Base-by-base conservation (phyloP, 2,888 invertebrate genomes). In the Athrips mouffetella region DNA sequence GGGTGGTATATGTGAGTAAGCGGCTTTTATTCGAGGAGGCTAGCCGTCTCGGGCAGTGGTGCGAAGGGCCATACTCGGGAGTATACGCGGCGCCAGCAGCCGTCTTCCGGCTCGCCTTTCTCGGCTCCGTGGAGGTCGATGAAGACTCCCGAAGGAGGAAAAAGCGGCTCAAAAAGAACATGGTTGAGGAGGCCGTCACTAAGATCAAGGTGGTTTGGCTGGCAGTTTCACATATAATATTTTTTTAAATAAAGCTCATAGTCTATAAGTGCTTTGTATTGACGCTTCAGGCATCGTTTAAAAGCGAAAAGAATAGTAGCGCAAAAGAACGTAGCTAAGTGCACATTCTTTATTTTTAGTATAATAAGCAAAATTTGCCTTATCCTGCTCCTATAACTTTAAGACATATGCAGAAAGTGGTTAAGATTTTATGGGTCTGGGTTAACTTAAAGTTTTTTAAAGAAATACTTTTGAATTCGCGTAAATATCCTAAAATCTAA, bases 101-200 rank as follows among this genome's bases (percentile, higher is more conserved):
- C 62, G 93, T 94, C 77, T 95, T 94, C 91, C 92, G 94, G 64
- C 93, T 94, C 65, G 90, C 92, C 70, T 94, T 94, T 91, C 93
- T 94, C 78, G 95, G 95, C 83, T 94, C 94, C 70, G 93, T 94
- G 79, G 94, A 94, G 89, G 93, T 94, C 77, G 94, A 94, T 80
- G 94, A 94, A 90, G 94, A 94, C 90, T 91, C 91, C 72, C 87
- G 93, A 65, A 90, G 93, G 67, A 89, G 93, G 71, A 92, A 93
- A 82, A 92, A 92, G 83, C 90, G 94, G 71, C 93, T 91, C 89
- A 94, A 94, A 93, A 94, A 94, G 91, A 92, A 93, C 89, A 94
- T 94, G 94, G 94, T 95, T 73, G 94, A 94, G 89, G 94, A 94
- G 83, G 94, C 95, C 69, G 94, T 94, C 87, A 92, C 92, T 84